These are phyloP conservation scores for Tachuris rubrigastra DNA, from an alignment of 2,113 vertebrate genomes.

Conservation along the genomic window DNA sequence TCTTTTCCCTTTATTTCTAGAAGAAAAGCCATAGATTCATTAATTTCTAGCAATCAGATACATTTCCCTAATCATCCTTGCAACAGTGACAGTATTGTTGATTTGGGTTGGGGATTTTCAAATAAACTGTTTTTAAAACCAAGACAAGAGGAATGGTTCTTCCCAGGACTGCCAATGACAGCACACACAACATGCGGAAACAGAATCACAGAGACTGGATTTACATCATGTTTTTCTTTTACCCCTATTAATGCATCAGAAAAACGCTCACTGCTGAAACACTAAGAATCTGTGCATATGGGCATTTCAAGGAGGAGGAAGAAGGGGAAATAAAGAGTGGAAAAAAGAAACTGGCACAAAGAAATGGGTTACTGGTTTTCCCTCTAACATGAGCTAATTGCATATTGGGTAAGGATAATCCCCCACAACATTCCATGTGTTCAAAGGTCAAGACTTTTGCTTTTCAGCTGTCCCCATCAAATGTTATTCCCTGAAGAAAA, in stretches of 20 bases:
- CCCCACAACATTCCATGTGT: fast-evolving
- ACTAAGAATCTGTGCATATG: not conserved
- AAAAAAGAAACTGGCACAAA: not conserved
- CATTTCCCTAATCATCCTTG: not conserved
- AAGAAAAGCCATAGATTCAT: not conserved
- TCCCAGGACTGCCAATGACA: not conserved
- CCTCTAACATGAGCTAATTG: not conserved
- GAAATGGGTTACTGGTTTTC: not conserved
- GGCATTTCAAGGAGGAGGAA: not conserved
- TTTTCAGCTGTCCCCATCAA: not conserved
- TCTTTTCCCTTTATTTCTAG: not conserved
- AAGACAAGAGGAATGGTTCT: not conserved
- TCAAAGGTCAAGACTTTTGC: conserved; percentile 17
- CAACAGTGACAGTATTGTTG: not conserved
- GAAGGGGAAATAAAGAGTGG: not conserved
- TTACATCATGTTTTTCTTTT: not conserved
- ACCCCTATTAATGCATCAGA: not conserved
- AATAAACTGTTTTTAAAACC: not conserved
- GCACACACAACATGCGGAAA: not conserved
- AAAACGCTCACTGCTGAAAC: not conserved
- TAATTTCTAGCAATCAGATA: not conserved
- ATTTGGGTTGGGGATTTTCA: not conserved
- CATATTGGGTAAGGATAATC: not conserved
- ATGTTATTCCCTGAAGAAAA: not conserved
- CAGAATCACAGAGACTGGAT: not conserved